Percentiles rank a stretch among this genome's conserved stretches.
Evolutionary conservation across 1,140 invertebrate species (phyloP).

Genomic region (Ceratoteleas bidentatus): DNA sequence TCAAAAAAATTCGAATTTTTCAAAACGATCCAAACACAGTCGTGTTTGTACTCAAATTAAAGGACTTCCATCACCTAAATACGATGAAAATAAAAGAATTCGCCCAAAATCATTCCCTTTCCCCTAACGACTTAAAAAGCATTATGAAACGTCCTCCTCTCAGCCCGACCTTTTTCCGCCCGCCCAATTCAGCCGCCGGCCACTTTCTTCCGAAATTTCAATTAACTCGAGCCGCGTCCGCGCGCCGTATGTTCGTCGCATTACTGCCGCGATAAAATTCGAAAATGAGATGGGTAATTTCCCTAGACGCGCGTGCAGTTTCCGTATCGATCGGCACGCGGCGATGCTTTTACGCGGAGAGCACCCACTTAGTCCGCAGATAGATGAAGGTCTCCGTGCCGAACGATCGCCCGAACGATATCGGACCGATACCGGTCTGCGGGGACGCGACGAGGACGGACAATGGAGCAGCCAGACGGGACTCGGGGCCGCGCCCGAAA

Average conservation of each 20-base stretch:
- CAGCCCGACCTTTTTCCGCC: too few relatives aligned
- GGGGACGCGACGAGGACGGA: constrained; percentile 17
- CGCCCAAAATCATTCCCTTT: too few relatives aligned
- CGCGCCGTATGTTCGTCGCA: constrained; percentile 16
- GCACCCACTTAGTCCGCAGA: constrained; percentile 65
- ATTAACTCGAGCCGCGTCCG: constrained; percentile 4
- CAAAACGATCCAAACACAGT: too few relatives aligned
- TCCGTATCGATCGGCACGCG: constrained; percentile 55
- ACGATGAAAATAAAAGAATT: too few relatives aligned
- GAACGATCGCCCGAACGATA: constrained; percentile 52
- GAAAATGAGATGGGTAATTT: constrained; percentile 58
- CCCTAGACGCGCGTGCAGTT: constrained; percentile 60
- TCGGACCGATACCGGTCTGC: constrained; percentile 41
- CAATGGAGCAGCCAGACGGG: constrained; percentile 29
- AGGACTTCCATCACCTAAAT: too few relatives aligned
- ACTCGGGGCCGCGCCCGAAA: constrained; percentile 43
- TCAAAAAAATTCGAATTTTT: too few relatives aligned
- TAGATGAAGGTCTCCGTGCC: constrained; percentile 64
- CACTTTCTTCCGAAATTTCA: constrained; percentile 4
- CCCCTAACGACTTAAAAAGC: too few relatives aligned
- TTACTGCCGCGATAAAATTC: constrained; percentile 47
- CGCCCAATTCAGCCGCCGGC: background rate
- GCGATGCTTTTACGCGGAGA: constrained; percentile 64
- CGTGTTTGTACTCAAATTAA: too few relatives aligned
- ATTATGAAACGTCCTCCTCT: too few relatives aligned